phyloP scores from a whole-genome alignment of 92 coral and sea anemone species.

The Porites rus region DNA sequence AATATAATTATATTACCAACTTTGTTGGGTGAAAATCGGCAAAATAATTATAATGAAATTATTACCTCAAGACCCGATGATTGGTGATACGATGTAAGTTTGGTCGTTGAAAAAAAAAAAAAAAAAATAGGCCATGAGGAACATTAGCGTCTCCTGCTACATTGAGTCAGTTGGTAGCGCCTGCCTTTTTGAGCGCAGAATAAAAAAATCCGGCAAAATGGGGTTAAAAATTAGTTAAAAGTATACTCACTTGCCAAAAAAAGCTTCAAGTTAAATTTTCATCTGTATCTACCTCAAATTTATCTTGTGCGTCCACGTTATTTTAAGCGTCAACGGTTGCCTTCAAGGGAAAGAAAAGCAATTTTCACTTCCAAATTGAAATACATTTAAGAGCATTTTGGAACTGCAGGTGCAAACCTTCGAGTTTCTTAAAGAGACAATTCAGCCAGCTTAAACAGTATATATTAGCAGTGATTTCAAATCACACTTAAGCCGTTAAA shows the following conservation, averaged over 20 bases:
- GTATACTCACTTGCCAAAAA: neutral
- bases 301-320: neutral
- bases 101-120: neutral
- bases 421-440: neutral
- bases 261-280: neutral
- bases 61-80: neutral
- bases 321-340: neutral
- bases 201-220: neutral
- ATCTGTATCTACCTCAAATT: neutral
- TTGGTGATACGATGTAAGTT: neutral
- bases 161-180: neutral
- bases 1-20: too few species aligned
- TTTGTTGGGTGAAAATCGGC: too few species aligned
- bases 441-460: neutral
- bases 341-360: neutral
- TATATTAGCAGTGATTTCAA: neutral
- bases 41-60: too few species aligned
- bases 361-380: neutral
- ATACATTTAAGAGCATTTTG: neutral
- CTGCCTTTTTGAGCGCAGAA: neutral
- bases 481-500: conserved; percentile 20
- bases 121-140: neutral
- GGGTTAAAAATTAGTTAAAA: too few species aligned
- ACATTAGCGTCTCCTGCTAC: neutral
- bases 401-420: conserved; percentile 20